Evolutionary conservation across 1,140 invertebrate genomes (phyloP).

Genomic region (Penaeus indicus): DNA sequence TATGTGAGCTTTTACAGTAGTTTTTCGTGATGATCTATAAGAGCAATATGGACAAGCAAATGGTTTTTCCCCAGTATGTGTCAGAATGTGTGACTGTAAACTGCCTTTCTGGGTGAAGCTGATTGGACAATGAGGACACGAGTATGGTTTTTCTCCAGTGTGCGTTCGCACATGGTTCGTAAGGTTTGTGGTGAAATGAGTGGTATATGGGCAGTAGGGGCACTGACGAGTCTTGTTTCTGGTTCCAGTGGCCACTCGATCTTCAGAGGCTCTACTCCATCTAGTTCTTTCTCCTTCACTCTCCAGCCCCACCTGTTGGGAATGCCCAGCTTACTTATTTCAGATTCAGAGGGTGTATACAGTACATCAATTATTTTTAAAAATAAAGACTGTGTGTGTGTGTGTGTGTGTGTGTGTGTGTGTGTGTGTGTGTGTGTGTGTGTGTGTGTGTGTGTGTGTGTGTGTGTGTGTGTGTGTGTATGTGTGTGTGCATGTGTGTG

Average conservation of each 20-base stretch:
- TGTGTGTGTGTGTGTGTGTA: too few relatives aligned
- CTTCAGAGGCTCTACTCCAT: conserved; percentile 42
- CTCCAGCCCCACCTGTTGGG: conserved; percentile 53
- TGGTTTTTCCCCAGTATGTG: conserved; percentile 44
- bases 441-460: too few relatives aligned
- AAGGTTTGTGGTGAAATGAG: conserved; percentile 35
- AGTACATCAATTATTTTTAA: too few relatives aligned
- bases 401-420: too few relatives aligned
- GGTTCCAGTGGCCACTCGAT: conserved; percentile 11
- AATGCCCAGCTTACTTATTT: conserved; percentile 49
- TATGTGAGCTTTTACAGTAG: conserved; percentile 37
- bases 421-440: too few relatives aligned
- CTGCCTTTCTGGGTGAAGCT: conserved; percentile 48
- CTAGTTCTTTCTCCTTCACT: conserved; percentile 36
- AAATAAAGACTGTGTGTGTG: too few relatives aligned
- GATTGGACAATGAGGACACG: conserved; percentile 28
- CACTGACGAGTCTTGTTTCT: conserved; percentile 42
- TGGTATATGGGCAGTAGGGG: conserved; percentile 28
- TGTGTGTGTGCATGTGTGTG: too few relatives aligned
- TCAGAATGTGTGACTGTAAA: conserved; percentile 42
- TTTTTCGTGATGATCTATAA: conserved; percentile 43
- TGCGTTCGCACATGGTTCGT: conserved; percentile 31
- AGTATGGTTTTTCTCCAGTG: conserved; percentile 50
- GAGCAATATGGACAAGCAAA: conserved; percentile 44
- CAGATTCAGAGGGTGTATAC: conserved; percentile 36